A percentile compares a stretch with the other conserved stretches of the same genome.
Conservation (phyloP, 2,113 vertebrate species). For the Triplophysa dalaica region DNA sequence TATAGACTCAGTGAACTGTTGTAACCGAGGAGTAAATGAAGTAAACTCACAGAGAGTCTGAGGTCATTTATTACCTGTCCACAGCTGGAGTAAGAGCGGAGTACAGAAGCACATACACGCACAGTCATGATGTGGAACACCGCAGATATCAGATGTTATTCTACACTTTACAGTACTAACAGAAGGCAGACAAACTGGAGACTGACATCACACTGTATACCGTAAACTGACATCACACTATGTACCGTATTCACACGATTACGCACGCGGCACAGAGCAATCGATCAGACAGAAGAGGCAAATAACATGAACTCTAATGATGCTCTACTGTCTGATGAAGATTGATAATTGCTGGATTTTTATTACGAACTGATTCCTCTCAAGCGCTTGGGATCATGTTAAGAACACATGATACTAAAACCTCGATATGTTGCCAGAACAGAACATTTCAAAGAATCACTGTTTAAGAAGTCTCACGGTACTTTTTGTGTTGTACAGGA, state of each 20-base stretch:
- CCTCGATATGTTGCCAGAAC: too few relatives aligned
- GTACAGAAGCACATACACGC: background rate
- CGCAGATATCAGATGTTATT: background rate
- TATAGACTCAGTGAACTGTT: too few relatives aligned
- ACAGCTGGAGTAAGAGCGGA: background rate
- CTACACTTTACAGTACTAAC: background rate
- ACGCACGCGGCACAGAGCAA: background rate
- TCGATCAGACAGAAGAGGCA: background rate
- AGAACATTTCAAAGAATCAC: too few relatives aligned
- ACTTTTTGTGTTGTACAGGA: too few relatives aligned
- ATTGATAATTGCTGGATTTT: too few relatives aligned
- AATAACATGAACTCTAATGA: too few relatives aligned
- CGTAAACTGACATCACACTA: background rate
- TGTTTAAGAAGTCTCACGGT: too few relatives aligned
- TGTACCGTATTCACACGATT: constrained; percentile 41
- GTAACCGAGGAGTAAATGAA: too few relatives aligned
- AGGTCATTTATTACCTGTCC: constrained; percentile 1
- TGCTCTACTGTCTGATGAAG: too few relatives aligned
- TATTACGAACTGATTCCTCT: too few relatives aligned
- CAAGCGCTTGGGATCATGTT: too few relatives aligned
- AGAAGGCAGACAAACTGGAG: background rate
- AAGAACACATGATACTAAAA: too few relatives aligned
- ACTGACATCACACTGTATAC: background rate
- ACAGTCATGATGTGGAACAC: constrained; percentile 22
- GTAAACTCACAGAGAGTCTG: background rate